Evolutionary conservation across 2,113 vertebrate genomes (phyloP).

Genomic region (Hipposideros armiger): DNA sequence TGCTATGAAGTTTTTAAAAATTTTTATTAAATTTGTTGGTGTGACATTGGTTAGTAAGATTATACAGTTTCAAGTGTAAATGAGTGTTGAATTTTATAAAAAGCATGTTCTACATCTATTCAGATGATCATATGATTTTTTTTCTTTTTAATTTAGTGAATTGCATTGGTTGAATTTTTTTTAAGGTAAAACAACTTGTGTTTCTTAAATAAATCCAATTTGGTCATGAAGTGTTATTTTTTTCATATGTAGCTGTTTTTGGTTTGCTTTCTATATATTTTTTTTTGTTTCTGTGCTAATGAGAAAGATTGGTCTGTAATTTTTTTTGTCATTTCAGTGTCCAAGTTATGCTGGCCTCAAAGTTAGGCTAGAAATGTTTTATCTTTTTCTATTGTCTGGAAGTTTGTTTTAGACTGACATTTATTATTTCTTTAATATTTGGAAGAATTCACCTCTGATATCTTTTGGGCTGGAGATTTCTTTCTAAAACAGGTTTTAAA

Average conservation of each 20-base stretch:
- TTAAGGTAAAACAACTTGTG: neutral
- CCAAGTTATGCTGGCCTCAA: neutral
- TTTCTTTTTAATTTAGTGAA: neutral
- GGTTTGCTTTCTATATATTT: neutral
- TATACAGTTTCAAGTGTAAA: neutral
- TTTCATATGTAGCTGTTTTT: neutral
- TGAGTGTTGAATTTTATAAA: neutral
- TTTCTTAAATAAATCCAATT: neutral
- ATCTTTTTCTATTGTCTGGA: neutral
- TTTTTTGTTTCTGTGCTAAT: neutral
- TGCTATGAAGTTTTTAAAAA: neutral
- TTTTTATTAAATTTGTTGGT: no score
- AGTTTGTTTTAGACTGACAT: neutral
- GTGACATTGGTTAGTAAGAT: no score
- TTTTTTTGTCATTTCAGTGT: neutral
- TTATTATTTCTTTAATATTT: neutral
- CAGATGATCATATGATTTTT: neutral
- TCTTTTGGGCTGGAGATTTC: neutral
- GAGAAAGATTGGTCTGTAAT: neutral
- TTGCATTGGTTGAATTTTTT: slow-evolving; percentile 25
- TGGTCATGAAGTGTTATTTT: neutral
- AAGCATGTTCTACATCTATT: neutral
- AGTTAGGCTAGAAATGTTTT: neutral
- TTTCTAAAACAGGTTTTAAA: slow-evolving; percentile 11
- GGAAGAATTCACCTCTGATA: neutral